Base-by-base conservation (phyloP, 2,888 invertebrate genomes). In the Amblyjoppa fuscipennis region DNA sequence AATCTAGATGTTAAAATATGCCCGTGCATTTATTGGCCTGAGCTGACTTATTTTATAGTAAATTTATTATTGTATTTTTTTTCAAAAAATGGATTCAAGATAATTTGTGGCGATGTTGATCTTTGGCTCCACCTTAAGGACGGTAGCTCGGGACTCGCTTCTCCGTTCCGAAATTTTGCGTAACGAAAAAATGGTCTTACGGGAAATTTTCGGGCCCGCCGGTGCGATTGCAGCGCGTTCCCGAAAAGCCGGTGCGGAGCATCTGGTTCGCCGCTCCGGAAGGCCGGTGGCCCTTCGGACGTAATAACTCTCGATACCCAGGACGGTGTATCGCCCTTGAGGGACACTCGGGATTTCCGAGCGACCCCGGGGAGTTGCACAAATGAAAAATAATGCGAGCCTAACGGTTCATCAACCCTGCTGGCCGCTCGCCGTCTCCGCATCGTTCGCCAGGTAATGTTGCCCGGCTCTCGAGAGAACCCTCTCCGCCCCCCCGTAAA, bases 331-430 rank as follows among this genome's bases (percentile, higher is more conserved):
- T 75, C 78, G 70, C 61, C 69, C 78, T 74, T 84, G 20, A 69
- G 77, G 53, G 73, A 78, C 76, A 59, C 73, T 70, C 25, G 70
- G 73, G 51, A 68, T 83, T 84, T 80, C 61, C 56, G 71, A 87
- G 86, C 79, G 78, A 78, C 84, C 84, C 85, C 69, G 78, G 80
- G 74, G 85, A 85, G 81, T 78, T 77, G 81, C 64, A 87, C 87
- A 88, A 89, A 90, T 90, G 89, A 89, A 89, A 89, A 90, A 88
- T 90, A 89, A 90, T 89, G 88, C 75, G 80, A 82, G 82, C 84
- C 84, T 84, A 88, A 88, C 88, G 88, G 87, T 87, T 89, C 85
- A 83, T 89, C 85, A 86, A 89, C 78, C 82, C 85, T 49, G 13
- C 49, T n/a, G 69, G 16, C 45, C 41, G 61, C 34, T 71, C 51